phyloP scores from a whole-genome alignment of 1,140 invertebrate genomes.

The Ceratoteleas bidentatus region DNA sequence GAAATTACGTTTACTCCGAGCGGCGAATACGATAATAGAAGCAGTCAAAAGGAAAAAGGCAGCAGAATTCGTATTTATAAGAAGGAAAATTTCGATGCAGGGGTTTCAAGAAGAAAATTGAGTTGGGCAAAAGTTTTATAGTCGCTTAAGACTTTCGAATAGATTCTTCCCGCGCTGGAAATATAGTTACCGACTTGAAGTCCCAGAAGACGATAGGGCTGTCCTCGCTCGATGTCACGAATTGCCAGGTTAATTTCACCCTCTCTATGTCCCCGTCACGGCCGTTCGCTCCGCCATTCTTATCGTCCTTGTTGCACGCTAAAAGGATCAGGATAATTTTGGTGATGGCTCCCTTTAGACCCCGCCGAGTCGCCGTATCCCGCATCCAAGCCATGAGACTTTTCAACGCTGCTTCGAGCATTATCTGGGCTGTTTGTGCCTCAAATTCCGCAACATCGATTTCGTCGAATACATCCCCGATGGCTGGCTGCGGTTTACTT shows the following conservation, averaged over 20 bases:
- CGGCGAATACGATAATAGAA: too few relatives aligned
- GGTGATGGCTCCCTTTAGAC: slow-evolving; percentile 84
- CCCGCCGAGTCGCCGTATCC: slow-evolving; percentile 81
- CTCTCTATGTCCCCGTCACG: slow-evolving; percentile 68
- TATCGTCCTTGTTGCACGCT: slow-evolving; percentile 82
- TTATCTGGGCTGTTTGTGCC: slow-evolving; percentile 84
- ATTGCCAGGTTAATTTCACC: slow-evolving; percentile 82
- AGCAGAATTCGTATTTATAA: slow-evolving; percentile 56
- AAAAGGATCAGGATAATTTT: slow-evolving; percentile 85
- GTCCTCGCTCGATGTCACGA: slow-evolving; percentile 85
- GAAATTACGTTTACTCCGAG: too few relatives aligned
- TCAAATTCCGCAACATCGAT: slow-evolving; percentile 85
- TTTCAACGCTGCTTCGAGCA: slow-evolving; percentile 83
- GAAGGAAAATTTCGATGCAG: slow-evolving; percentile 61
- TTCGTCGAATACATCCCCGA: slow-evolving; percentile 88
- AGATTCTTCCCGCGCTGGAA: slow-evolving; percentile 63
- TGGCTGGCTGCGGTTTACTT: slow-evolving; percentile 20
- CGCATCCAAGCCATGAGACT: slow-evolving; percentile 86
- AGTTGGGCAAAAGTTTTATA: slow-evolving; percentile 65
- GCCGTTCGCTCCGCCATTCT: slow-evolving; percentile 83
- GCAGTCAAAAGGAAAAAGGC: slow-evolving; percentile 27
- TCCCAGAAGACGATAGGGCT: slow-evolving; percentile 88
- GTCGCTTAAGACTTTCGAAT: slow-evolving; percentile 66
- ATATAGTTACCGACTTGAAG: slow-evolving; percentile 79
- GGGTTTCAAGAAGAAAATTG: slow-evolving; percentile 52